phyloP scores from a whole-genome alignment of 2,797 vertebrate genomes.

The Tenualosa ilisha region DNA sequence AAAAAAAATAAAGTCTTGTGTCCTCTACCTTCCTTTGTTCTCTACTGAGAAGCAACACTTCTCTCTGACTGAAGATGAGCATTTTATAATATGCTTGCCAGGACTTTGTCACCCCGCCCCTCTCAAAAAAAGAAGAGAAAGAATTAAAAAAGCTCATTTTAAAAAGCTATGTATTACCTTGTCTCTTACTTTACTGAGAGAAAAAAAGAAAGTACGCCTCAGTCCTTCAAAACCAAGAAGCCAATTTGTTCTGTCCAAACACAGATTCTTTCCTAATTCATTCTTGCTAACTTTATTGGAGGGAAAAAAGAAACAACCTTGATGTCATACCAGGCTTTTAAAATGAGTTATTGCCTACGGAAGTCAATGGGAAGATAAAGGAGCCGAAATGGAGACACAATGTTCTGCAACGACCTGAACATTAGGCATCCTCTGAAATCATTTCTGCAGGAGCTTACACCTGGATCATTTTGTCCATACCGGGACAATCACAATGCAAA shows the following conservation, averaged over 20 bases:
- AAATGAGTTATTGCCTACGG: not conserved
- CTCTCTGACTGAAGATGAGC: not conserved
- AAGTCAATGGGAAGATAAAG: not conserved
- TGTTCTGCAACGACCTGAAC: not conserved
- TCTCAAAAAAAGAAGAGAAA: not conserved
- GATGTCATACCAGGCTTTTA: not conserved
- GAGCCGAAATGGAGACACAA: not conserved
- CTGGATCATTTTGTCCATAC: not conserved
- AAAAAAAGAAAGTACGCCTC: not conserved
- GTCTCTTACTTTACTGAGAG: not conserved
- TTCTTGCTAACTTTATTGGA: not conserved
- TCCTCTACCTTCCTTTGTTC: constrained; percentile 25
- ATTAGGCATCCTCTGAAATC: not conserved
- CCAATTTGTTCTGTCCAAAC: not conserved
- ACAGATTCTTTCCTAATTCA: not conserved
- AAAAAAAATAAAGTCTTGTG: not conserved
- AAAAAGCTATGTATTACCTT: not conserved
- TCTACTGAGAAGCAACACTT: not conserved
- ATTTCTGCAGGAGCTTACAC: not conserved
- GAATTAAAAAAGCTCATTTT: not conserved
- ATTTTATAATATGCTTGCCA: not conserved
- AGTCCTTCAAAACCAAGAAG: not conserved
- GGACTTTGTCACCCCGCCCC: not conserved
- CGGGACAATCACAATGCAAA: not conserved
- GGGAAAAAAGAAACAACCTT: not conserved